A percentile compares a stretch with the other conserved stretches of the same genome.
Conservation (phyloP, 2,113 vertebrate species). For the Nesoenas mayeri region DNA sequence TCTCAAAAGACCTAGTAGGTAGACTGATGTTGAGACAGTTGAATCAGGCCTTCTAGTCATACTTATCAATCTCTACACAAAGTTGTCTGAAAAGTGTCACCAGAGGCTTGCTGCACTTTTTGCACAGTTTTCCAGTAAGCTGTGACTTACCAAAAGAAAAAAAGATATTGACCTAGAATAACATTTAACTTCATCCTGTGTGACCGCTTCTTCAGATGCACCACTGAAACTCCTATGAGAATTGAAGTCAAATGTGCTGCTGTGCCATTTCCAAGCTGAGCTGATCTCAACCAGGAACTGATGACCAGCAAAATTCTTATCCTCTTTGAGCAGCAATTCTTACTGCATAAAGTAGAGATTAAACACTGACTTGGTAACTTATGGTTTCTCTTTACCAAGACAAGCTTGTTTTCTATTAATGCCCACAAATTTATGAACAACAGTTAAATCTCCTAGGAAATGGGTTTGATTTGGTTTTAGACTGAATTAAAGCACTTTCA, state of each 20-base stretch:
- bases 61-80: not conserved
- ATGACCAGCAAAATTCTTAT: not conserved
- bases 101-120: not conserved
- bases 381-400: not conserved
- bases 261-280: not conserved
- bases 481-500: not conserved
- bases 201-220: not conserved
- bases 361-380: not conserved
- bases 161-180: not conserved
- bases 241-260: not conserved
- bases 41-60: not conserved
- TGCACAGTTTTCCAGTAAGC: not conserved
- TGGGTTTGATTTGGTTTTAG: not conserved
- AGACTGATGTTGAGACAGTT: not conserved
- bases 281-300: not conserved
- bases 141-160: not conserved
- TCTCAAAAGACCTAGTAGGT: not conserved
- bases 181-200: not conserved
- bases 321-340: not conserved
- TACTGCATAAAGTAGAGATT: not conserved
- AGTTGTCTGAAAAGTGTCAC: not conserved
- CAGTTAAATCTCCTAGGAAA: not conserved
- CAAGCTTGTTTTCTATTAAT: not conserved
- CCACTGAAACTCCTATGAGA: not conserved
- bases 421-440: not conserved